phyloP scores from a whole-genome alignment of 2,797 vertebrate species.

The Coregonus sp. region DNA sequence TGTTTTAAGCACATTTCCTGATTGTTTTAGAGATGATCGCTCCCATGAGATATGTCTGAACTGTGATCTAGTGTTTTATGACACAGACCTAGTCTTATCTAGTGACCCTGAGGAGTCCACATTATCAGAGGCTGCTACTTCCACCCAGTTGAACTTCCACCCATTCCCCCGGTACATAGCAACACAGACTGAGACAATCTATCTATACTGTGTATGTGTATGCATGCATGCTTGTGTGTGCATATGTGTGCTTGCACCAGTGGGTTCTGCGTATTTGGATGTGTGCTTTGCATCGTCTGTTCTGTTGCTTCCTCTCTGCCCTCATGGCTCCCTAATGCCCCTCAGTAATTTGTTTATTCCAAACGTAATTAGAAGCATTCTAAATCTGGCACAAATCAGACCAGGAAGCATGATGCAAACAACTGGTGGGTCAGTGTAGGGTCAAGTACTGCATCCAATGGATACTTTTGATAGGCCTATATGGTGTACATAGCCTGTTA shows the following conservation, averaged over 20 bases:
- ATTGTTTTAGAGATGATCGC: background rate
- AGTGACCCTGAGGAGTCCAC: background rate
- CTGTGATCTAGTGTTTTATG: background rate
- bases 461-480: background rate
- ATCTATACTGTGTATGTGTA: background rate
- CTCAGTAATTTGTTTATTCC: background rate
- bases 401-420: background rate
- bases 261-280: background rate
- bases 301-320: slow-evolving; percentile 1
- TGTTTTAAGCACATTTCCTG: background rate
- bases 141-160: background rate
- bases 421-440: background rate
- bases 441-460: background rate
- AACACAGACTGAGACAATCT: background rate
- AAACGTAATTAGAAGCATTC: background rate
- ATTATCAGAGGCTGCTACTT: background rate
- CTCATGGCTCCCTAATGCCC: background rate
- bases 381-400: background rate
- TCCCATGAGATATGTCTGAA: background rate
- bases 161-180: background rate
- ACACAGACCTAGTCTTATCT: background rate
- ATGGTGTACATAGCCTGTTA: background rate
- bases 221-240: background rate
- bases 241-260: background rate
- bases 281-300: background rate